Evolutionary conservation across 2,888 invertebrate species (phyloP), one percentile per base, ranked within the genome.

Genomic region (Trisateles emortualis): DNA sequence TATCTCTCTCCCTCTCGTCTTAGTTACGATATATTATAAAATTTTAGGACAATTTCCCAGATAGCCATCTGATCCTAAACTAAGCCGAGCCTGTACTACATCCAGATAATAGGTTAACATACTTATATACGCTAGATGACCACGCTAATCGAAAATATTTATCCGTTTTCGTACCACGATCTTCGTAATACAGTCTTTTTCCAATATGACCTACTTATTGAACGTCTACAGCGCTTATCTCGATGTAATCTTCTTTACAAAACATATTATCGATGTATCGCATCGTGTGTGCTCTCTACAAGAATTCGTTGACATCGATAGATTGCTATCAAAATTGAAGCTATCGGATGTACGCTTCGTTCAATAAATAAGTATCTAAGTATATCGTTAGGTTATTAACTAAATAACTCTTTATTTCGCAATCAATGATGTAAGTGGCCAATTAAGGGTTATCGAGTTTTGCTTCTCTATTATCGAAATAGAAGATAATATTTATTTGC

Each of bases 301-400:
- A 44, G 33, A 58, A 58, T 57, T 52, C 47, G 41, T 36, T 50
- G 54, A 61, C 54, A 54, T 40, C 52, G 48, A 55, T 35, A 62
- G 59, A 65, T 65, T 30, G 54, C 54, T 64, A 65, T 65, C 62
- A 32, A 54, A 44, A 52, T 43, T 52, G 48, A 54, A 61, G 40
- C 38, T 13, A 56, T 50, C 35, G n/a, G 43, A 43, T 32, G 26
- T 45, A 16, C 24, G 56, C 44, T 51, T 57, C 52, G 43, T 50
- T 60, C 57, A 64, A 52, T 61, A 48, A 50, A 45, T 24, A 56
- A 30, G n/a, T n/a, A n/a, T 41, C 44, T 26, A 8, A 26, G n/a
- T n/a, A n/a, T n/a, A 14, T 35, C 41, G 40, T 61, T 54, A 51
- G 40, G 46, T 32, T 50, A 24, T 65, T 52, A 52, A 49, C 49